These are phyloP conservation scores for Lingula anatina DNA, from an alignment of 2,888 invertebrate species.

Conservation along the genomic window DNA sequence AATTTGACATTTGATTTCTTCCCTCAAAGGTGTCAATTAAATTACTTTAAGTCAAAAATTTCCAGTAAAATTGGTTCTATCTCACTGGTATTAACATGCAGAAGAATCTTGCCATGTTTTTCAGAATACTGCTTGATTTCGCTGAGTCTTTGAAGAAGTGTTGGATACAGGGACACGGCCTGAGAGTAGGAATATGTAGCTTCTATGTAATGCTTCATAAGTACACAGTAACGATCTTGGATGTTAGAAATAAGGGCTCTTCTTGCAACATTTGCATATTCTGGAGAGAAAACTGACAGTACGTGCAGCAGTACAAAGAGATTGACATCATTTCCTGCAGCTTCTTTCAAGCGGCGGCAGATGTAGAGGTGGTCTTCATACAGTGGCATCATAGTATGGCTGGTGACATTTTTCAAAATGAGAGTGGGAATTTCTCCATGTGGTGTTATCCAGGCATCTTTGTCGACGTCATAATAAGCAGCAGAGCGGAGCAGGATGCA, in stretches of 20 bases:
- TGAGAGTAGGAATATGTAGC: constrained; percentile 33
- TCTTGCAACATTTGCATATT: constrained; percentile 63
- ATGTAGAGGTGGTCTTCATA: constrained; percentile 46
- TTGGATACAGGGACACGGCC: constrained; percentile 31
- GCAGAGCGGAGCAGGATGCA: constrained; percentile 81
- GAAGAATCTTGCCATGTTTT: constrained; percentile 84
- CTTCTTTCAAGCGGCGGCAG: constrained; percentile 38
- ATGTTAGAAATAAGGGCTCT: constrained; percentile 36
- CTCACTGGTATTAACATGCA: constrained; percentile 85
- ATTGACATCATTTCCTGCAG: constrained; percentile 73
- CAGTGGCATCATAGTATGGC: constrained; percentile 24
- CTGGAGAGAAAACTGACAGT: constrained; percentile 83
- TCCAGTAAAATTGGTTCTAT: constrained; percentile 91
- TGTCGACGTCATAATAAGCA: constrained; percentile 83
- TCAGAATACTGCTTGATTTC: constrained; percentile 85
- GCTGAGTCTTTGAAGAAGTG: constrained; percentile 76
- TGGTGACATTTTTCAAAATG: constrained; percentile 75
- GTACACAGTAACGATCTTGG: constrained; percentile 54
- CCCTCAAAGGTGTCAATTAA: no score
- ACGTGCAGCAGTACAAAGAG: constrained; percentile 87
- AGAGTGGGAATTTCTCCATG: constrained; percentile 74
- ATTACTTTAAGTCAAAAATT: constrained; percentile 93
- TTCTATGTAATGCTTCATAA: constrained; percentile 50
- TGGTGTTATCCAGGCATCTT: constrained; percentile 76
- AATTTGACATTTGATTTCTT: no score